phyloP scores from a whole-genome alignment of 2,888 invertebrate genomes.

The Archips xylosteana region DNA sequence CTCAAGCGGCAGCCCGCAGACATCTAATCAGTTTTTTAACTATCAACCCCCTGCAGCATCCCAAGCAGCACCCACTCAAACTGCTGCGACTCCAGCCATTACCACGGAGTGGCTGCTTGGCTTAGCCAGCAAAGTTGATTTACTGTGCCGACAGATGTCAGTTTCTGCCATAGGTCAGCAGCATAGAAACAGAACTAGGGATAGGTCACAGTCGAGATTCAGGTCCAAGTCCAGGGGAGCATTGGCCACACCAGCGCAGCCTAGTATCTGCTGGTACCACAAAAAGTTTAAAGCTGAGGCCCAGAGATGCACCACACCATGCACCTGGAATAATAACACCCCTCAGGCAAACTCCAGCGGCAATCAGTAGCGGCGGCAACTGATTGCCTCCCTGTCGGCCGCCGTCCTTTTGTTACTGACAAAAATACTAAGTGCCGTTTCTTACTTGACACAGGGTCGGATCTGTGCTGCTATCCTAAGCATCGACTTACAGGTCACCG shows the following conservation, averaged over 20 bases:
- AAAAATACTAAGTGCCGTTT: constrained; percentile 9
- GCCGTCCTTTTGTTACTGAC: constrained; percentile 43
- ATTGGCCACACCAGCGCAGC: neutral
- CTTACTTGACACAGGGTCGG: too few species aligned
- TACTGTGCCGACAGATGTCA: neutral
- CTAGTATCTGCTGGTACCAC: constrained; percentile 7
- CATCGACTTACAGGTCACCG: too few species aligned
- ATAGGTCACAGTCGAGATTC: neutral
- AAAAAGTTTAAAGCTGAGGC: neutral
- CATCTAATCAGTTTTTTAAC: neutral
- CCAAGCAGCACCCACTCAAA: neutral
- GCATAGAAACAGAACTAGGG: neutral
- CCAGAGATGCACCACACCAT: constrained; percentile 17
- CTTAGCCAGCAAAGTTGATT: neutral
- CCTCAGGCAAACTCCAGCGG: constrained; percentile 26
- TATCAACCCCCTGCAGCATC: neutral
- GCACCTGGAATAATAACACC: constrained; percentile 22
- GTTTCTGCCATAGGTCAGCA: neutral
- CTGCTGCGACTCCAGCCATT: neutral
- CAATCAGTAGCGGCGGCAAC: constrained; percentile 43
- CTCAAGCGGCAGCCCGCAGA: neutral
- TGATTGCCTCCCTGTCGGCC: constrained; percentile 34
- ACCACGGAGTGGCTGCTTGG: neutral
- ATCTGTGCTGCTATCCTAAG: too few species aligned
- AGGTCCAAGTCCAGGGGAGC: neutral